These are phyloP conservation scores for Spea bombifrons DNA, from an alignment of 2,113 vertebrate genomes.

Conservation along the genomic window DNA sequence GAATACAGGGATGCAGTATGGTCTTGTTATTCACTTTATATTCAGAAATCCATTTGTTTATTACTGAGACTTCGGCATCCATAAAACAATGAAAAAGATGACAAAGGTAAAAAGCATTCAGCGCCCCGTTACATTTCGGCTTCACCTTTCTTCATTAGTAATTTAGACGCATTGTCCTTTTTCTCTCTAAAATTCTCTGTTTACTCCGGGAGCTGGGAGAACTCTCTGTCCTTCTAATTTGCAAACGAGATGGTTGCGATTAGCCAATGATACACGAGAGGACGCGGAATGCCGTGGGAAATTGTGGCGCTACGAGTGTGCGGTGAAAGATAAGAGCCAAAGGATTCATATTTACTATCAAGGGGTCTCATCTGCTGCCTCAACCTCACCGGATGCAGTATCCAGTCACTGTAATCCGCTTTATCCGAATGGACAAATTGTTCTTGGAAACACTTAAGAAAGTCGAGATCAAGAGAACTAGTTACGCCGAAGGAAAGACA, in stretches of 20 bases:
- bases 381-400: background rate
- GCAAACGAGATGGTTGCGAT: background rate
- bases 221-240: slow-evolving; percentile 46
- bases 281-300: background rate
- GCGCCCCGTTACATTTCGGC: slow-evolving; percentile 48
- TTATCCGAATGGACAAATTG: slow-evolving; percentile 1
- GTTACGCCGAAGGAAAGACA: no score
- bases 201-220: slow-evolving; percentile 39
- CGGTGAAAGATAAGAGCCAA: background rate
- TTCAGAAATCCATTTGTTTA: no score
- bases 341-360: background rate
- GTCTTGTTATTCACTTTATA: no score
- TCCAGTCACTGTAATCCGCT: background rate
- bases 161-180: slow-evolving; percentile 55
- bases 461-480: background rate
- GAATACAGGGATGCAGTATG: no score
- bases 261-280: background rate
- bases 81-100: no score
- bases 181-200: slow-evolving; percentile 43
- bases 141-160: slow-evolving; percentile 52
- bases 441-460: background rate
- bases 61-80: no score
- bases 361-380: slow-evolving; percentile 10
- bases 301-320: background rate
- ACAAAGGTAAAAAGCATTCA: slow-evolving; percentile 18